These are phyloP conservation scores for Gavialis gangeticus DNA, from an alignment of 2,113 vertebrate genomes.

Conservation along the genomic window DNA sequence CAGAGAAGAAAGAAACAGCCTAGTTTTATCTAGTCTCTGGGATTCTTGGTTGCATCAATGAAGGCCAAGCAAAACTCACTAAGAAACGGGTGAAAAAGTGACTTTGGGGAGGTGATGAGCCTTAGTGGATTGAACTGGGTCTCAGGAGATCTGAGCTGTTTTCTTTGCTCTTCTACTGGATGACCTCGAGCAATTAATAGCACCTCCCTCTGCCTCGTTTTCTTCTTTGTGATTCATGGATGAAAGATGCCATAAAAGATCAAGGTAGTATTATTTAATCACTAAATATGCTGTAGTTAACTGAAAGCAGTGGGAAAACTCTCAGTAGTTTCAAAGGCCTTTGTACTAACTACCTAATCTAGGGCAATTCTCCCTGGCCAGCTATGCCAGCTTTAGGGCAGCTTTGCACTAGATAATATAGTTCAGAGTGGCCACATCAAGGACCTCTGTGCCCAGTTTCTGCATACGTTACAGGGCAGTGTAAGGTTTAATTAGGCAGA, in stretches of 20 bases:
- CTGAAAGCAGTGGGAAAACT: background rate
- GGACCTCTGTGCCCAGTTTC: background rate
- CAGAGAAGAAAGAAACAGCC: background rate
- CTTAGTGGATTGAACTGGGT: background rate
- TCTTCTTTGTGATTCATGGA: background rate
- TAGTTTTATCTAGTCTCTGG: background rate
- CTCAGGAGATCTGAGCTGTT: background rate
- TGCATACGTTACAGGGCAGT: background rate
- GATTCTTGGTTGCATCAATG: background rate
- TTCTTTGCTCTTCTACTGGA: background rate
- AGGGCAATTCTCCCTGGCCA: background rate
- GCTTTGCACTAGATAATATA: background rate
- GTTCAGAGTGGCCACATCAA: fast-evolving
- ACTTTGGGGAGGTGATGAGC: background rate
- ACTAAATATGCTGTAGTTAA: background rate
- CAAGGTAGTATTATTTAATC: background rate
- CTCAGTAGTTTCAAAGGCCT: background rate
- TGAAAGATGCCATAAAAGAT: background rate
- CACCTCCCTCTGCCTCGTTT: background rate
- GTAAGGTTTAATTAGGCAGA: background rate
- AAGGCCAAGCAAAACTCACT: background rate
- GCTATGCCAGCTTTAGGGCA: background rate
- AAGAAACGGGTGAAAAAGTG: background rate
- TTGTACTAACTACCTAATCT: background rate
- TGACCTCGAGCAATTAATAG: constrained; percentile 30